These are phyloP conservation scores for mouse (Mus musculus) DNA, from an alignment of 2,113 vertebrate genomes.

Conservation along the genomic window GRCm39 chr9:3878001-3878500, in stretches of 20 bases:
- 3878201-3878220: neutral
- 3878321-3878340: neutral
- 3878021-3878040: neutral
- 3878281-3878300: neutral
- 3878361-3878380: neutral
- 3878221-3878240: neutral
- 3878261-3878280: neutral
- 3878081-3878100: neutral
- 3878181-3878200: neutral
- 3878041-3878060: neutral
- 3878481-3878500: neutral
- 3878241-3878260: neutral
- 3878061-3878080: neutral
- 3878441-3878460: neutral
- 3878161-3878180: neutral
- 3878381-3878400: neutral
- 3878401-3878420: neutral
- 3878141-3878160: neutral
- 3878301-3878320: neutral
- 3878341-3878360: neutral
- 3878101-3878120: too few species aligned
- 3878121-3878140: neutral
- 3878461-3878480: neutral
- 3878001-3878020: neutral
- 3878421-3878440: neutral